phyloP scores from a whole-genome alignment of 2,888 invertebrate species.

The Acrobasis consociella region DNA sequence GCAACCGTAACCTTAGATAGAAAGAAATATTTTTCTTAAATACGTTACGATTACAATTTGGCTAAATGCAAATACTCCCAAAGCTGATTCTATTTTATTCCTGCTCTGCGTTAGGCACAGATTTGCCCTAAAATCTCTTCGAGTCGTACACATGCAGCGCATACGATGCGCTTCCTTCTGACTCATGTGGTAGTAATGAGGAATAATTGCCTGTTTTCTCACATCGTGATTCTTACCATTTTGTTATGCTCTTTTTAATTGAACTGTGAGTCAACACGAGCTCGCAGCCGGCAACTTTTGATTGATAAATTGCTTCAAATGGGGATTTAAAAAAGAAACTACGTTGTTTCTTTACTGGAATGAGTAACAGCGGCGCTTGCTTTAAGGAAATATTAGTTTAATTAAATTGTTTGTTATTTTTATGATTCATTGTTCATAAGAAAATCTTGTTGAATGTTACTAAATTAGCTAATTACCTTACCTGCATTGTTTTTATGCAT shows the following conservation, averaged over 20 bases:
- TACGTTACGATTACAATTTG: no score
- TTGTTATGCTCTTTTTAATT: constrained; percentile 70
- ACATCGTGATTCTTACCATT: constrained; percentile 73
- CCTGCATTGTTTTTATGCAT: no score
- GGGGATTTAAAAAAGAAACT: constrained; percentile 41
- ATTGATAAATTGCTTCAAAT: constrained; percentile 51
- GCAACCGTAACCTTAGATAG: no score
- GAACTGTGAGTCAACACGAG: constrained; percentile 58
- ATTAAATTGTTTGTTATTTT: background rate
- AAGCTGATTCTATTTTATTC: no score
- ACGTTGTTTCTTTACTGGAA: background rate
- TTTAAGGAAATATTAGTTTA: constrained; percentile 3
- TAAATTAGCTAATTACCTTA: background rate
- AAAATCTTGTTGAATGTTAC: background rate
- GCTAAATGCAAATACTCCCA: no score
- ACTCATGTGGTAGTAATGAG: constrained; percentile 63
- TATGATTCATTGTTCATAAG: background rate
- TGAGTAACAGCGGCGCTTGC: constrained; percentile 6
- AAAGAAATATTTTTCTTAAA: no score
- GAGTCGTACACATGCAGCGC: constrained; percentile 1
- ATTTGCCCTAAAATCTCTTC: no score
- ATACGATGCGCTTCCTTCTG: constrained; percentile 45
- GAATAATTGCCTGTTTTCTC: constrained; percentile 76
- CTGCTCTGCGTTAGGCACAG: no score
- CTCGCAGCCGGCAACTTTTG: constrained; percentile 46